Percentiles rank a stretch among this genome's conserved stretches.
Evolutionary conservation across 2,888 invertebrate species (phyloP).

Genomic region (Limnephilus rhombicus): DNA sequence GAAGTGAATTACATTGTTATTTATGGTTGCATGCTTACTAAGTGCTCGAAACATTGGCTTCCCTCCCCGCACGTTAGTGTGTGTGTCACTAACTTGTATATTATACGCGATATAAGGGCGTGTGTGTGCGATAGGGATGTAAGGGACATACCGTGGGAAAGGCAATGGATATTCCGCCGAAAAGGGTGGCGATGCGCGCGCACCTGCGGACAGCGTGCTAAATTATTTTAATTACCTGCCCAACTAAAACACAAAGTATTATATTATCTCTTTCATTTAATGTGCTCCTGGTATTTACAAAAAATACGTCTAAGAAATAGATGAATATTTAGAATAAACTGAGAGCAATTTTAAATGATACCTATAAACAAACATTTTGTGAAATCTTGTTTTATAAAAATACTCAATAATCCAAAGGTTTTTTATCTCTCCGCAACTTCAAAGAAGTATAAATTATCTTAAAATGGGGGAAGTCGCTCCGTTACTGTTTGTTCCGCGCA

Average conservation of each 20-base stretch:
- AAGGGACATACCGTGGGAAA: conserved; percentile 49
- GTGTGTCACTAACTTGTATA: conserved; percentile 11
- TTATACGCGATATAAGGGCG: not conserved
- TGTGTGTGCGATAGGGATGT: conserved; percentile 38
- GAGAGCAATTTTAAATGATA: too few species aligned
- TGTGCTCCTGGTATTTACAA: not conserved
- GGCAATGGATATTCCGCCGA: not conserved
- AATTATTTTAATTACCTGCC: conserved; percentile 23
- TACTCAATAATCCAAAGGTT: conserved; percentile 5
- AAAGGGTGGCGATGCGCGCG: conserved; percentile 42
- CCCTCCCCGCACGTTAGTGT: conserved; percentile 4
- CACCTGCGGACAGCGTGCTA: conserved; percentile 46
- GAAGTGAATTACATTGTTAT: conserved; percentile 11
- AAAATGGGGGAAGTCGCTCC: conserved; percentile 21
- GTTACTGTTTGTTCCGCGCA: conserved; percentile 5
- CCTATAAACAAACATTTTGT: too few species aligned
- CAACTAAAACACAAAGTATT: not conserved
- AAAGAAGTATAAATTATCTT: not conserved
- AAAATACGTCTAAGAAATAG: not conserved
- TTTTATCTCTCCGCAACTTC: conserved; percentile 8
- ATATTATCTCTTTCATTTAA: not conserved
- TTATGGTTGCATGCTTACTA: conserved; percentile 29
- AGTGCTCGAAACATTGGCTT: not conserved
- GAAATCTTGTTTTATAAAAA: not conserved
- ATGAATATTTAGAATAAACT: not conserved